A percentile compares a stretch with the other conserved stretches of the same genome.
Conservation (phyloP, 2,113 vertebrate genomes). For the Hyperoodon ampullatus region DNA sequence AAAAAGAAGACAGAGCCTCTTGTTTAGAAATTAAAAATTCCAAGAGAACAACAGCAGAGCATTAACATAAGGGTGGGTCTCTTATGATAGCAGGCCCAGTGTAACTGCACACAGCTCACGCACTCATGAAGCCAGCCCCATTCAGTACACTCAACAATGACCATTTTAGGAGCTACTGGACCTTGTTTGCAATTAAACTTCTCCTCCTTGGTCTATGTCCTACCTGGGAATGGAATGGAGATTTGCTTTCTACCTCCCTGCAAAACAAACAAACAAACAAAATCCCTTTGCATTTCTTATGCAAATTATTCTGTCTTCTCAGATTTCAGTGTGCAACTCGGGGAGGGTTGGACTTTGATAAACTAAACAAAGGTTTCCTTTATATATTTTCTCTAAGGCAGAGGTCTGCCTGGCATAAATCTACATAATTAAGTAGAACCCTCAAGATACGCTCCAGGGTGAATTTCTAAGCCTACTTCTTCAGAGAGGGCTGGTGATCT, state of each 20-base stretch:
- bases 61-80: neutral
- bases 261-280: neutral
- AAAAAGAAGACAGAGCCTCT: neutral
- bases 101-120: accelerated
- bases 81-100: accelerated
- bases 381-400: neutral
- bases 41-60: neutral
- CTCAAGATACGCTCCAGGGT: neutral
- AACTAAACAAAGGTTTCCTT: neutral
- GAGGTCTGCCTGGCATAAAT: constrained; percentile 45
- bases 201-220: neutral
- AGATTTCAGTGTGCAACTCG: neutral
- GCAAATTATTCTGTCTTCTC: neutral
- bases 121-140: accelerated
- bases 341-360: neutral
- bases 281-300: neutral
- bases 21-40: neutral
- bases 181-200: neutral
- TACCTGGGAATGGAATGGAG: neutral
- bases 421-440: neutral
- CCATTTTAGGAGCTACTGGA: neutral
- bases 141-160: too few species aligned
- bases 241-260: neutral
- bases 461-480: constrained; percentile 8
- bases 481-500: neutral